Conservation (phyloP, 2,797 vertebrate species). For the Calcarius lapponicus region DNA sequence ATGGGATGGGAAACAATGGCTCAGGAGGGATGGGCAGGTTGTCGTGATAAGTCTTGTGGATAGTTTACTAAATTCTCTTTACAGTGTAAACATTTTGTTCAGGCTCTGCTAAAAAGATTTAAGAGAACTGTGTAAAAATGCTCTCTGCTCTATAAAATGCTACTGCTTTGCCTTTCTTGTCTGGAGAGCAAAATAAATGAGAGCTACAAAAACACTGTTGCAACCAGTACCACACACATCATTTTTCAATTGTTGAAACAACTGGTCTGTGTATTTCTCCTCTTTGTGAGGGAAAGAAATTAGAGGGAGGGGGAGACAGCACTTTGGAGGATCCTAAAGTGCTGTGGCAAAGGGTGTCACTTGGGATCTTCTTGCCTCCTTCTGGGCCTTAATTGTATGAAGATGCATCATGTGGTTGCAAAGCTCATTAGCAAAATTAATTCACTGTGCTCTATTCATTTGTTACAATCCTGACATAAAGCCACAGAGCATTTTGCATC, state of each 20-base stretch:
- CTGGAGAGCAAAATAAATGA: conserved; percentile 51
- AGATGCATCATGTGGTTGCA: conserved; percentile 46
- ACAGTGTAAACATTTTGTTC: conserved; percentile 44
- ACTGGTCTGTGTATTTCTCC: not conserved
- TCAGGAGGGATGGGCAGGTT: not conserved
- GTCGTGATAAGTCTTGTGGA: not conserved
- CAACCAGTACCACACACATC: not conserved
- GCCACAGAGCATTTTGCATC: conserved; percentile 14
- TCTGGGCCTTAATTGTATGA: conserved; percentile 42
- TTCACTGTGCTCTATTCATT: conserved; percentile 58
- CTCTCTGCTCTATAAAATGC: conserved; percentile 56
- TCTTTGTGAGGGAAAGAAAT: conserved; percentile 11
- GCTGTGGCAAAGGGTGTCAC: conserved; percentile 2
- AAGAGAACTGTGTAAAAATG: conserved; percentile 48
- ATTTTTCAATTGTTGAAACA: conserved; percentile 55
- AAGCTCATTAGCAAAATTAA: conserved; percentile 62
- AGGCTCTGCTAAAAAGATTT: conserved; percentile 48
- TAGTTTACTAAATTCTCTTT: conserved; percentile 37
- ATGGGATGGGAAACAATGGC: not conserved
- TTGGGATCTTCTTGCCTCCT: conserved; percentile 3
- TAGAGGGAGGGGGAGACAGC: not conserved
- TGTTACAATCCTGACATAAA: conserved; percentile 48
- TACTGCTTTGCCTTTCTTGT: conserved; percentile 52
- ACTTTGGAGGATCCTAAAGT: conserved; percentile 5
- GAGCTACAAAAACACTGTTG: conserved; percentile 36